Base-by-base conservation (phyloP, 2,797 vertebrate genomes). In the Myotis findleyi region DNA sequence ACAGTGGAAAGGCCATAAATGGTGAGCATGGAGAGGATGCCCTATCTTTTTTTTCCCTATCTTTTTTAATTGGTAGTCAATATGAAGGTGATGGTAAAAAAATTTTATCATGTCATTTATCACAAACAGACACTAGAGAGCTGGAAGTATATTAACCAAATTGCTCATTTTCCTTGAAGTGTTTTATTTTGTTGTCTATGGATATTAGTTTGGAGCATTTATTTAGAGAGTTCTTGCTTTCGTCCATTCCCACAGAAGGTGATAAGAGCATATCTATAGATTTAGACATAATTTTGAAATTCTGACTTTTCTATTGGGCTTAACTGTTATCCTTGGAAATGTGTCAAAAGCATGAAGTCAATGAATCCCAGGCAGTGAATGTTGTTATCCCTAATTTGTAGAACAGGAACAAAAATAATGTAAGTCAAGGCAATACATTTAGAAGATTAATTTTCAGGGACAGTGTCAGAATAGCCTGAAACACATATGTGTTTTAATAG, bases 11-110 rank as follows among this genome's bases (percentile, higher is more conserved):
- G 47, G 10, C 44, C 47, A 49, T 55, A 88, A 82, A 80, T 77
- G 57, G 38, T 44, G 36, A 87, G 5, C 36, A 41, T 57, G 27
- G 47, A 75, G 36, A 87, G 30, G 17, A 84, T 79, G 21, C 6
- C 21, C 30, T 75, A 23, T 59, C 41, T 95, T 91, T 64, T 33
- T 41, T 41, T 41, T 79, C 18, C 21, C 30, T 75, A 23, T 59
- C 47, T 95, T 91, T 66, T 79, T 92, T 77, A 95, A 93, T 96
- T 94, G 68, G 7, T 86, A 62, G 87, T 96, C 57, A 85, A 12
- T 49, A 84, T 80, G 75, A 91, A 87, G 6, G 25, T 86, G 53
- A 62, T 80, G 11, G 33, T 44, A 87, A 33, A 89, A 25, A 44
- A 47, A 47, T 96, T 94, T 92, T 87, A 47, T 95, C 9, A 8